Evolutionary conservation across 2,113 vertebrate species (phyloP).

Genomic region (Proteles cristata): DNA sequence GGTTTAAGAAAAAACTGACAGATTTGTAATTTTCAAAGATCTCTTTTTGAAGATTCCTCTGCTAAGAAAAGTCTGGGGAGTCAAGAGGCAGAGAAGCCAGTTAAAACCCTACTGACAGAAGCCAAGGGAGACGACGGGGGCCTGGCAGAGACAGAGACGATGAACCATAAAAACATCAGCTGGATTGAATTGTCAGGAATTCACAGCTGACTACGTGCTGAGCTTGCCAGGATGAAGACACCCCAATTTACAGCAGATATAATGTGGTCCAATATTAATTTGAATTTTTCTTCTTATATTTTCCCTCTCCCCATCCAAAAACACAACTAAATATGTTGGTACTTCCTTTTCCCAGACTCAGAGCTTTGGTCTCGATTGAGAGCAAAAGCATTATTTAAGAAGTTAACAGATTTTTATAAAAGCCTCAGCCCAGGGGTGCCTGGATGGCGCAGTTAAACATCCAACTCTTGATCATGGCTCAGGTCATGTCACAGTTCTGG

Average conservation of each 20-base stretch:
- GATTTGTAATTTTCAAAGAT: not conserved
- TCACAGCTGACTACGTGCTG: not conserved
- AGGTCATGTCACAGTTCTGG: no score
- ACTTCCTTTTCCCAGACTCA: not conserved
- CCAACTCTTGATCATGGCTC: no score
- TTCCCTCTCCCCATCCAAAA: not conserved
- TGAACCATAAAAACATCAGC: not conserved
- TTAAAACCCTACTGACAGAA: not conserved
- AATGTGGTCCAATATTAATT: not conserved
- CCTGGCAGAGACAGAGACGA: not conserved
- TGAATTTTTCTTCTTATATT: not conserved
- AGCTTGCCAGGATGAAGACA: not conserved
- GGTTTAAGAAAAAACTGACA: not conserved
- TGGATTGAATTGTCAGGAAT: not conserved
- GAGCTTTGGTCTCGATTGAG: not conserved
- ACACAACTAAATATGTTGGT: not conserved
- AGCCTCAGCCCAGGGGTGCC: not conserved
- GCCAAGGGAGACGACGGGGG: not conserved
- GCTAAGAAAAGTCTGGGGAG: not conserved
- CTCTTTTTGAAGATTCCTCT: not conserved
- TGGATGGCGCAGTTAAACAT: no score
- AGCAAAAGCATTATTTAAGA: not conserved
- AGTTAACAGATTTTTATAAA: conserved; percentile 6
- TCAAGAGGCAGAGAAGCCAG: not conserved
- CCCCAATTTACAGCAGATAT: not conserved